Evolutionary conservation across 2,113 vertebrate species (phyloP), one percentile per base, ranked within the genome.

Genomic region (Siphamia tubifer): DNA sequence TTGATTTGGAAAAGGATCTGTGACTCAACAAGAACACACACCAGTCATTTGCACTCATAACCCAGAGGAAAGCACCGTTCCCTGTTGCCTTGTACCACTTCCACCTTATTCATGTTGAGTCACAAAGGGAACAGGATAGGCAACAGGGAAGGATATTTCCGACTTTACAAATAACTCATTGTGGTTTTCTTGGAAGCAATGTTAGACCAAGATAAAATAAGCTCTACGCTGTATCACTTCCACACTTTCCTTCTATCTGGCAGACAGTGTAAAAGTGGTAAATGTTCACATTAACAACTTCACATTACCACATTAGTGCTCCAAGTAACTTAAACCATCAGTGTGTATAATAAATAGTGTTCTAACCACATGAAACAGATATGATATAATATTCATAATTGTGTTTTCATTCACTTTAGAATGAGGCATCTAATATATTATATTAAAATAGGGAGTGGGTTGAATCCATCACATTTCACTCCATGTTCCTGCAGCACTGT

Each of bases 111-210:
- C 80, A 79, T 63, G 79, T 88, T 85, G 76, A 87, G 85, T 87
- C 85, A 89, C 79, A 87, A 74, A 90, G 79, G 55, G 7, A 53
- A 9, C 12, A 32, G 19, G 15, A 48, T 48, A 16, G 58, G 81
- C 47, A 66, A 64, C 19, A 45, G 68, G 85, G 70, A 81, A 73
- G 60, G 56, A 82, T 82, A 65, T 75, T 81, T 87, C 84, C 86
- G 74, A 56, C 74, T 83, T 56, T 61, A 79, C 82, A 89, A 92
- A 87, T 83, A 79, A 89, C 81, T 89, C 85, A 85, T 88, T 89
- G 82, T 86, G 67, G 57, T 62, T 84, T 87, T 73, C 62, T 88
- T 84, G 77, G 85, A 89, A 88, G 68, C 42, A 28, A 56, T 68
- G 69, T 79, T 83, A 81, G 57, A 68, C 67, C 49, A 69, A 79